Conservation (phyloP, 2,797 vertebrate genomes). For the Gallinago nigripennis region DNA sequence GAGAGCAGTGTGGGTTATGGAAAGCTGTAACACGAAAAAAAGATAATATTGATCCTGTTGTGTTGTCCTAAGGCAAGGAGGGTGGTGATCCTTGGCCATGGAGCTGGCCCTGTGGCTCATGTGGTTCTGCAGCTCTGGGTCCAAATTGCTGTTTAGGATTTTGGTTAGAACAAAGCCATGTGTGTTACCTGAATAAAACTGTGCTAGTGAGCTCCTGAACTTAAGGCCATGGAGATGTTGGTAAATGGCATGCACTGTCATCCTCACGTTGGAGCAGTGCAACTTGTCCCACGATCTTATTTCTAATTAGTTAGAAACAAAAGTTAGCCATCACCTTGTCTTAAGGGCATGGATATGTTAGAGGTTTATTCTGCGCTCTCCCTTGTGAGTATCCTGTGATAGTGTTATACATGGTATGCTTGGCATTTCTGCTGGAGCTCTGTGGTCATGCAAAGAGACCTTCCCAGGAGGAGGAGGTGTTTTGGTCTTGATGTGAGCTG, state of each 20-base stretch:
- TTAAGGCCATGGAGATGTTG: accelerated
- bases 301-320: background rate
- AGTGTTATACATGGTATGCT: too few relatives aligned
- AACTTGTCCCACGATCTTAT: accelerated
- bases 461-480: background rate
- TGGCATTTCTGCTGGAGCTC: background rate
- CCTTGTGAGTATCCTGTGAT: background rate
- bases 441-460: background rate
- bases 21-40: background rate
- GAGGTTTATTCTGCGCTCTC: background rate
- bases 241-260: accelerated
- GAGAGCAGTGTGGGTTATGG: accelerated
- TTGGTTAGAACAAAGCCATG: background rate
- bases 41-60: background rate
- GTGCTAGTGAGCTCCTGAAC: background rate
- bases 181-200: background rate
- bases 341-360: accelerated
- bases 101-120: background rate
- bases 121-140: background rate
- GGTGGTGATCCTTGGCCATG: accelerated
- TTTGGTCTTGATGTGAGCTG: background rate
- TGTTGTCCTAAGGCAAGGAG: background rate
- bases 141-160: accelerated
- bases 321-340: background rate
- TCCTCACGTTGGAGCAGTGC: accelerated